Evolutionary conservation across 1,140 invertebrate species (phyloP), one percentile per base, ranked within the genome.

Genomic region (Choristoneura fumiferana): DNA sequence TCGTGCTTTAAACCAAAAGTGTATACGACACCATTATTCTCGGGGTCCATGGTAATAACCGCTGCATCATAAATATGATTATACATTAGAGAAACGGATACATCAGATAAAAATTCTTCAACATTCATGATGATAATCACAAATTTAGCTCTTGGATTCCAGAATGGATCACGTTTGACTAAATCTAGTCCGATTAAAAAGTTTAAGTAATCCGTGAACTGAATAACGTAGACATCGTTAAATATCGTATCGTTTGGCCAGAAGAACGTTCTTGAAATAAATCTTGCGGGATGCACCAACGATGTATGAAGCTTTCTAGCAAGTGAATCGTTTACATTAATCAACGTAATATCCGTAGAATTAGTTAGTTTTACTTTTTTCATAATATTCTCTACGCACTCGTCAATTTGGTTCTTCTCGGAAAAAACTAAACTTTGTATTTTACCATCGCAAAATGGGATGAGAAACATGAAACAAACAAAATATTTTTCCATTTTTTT

Each of bases 141-240:
- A 39, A 69, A 69, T 3, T 35, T 60, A n/a, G 61, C 69, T 45
- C 36, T 52, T 13, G 66, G 66, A 40, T 72, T 69, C 69, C 69
- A 72, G 14, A 55, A 69, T 34, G 12, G 49, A 38, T 66, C 61
- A 6, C 49, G 38, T 29, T 29, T 62, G 0, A 62, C 53, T 22
- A 56, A 13, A 8, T 54, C 38, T 6, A 71, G 52, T 6, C 62
- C 65, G 6, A 45, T 8, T 33, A 37, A 4, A 8, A 65, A 59
- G 29, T 63, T 60, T 14, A 56, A 10, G 33, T 43, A 56, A 57
- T 62, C 10, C 29, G 54, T 34, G 39, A 38, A 56, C 9, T 49
- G 18, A 2, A 71, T 60, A 3, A 71, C 8, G 38, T 67, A 71
- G 12, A 54, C n/a, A 29, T 35, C 1, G 49, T 63, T 67, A 29